Base-by-base conservation (phyloP, 2,888 invertebrate genomes). In the Lapara coniferarum region DNA sequence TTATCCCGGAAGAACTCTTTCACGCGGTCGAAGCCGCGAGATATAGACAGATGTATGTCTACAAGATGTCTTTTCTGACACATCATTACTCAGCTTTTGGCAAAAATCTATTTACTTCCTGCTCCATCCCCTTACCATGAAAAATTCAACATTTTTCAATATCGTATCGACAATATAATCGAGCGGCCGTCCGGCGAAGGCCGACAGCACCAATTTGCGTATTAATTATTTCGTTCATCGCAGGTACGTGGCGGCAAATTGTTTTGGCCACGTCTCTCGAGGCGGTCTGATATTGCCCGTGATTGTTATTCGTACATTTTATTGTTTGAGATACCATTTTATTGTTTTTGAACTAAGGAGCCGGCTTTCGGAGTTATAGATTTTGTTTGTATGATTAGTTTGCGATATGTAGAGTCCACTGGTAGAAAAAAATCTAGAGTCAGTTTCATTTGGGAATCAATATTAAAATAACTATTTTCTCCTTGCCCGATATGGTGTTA, bases 201-300 rank as follows among this genome's bases (percentile, higher is more conserved):
- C 81, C n/a, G 86, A 81, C 87, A 85, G 86, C 86, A 84, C 89
- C 90, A 91, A 91, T 91, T 91, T 91, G 91, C 90, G 89, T 90
- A 90, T 91, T 91, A 91, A 91, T 91, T 90, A 86, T 88, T 67
- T 86, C 86, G 84, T 78, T 59, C 59, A 83, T 86, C 88, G 86
- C 86, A 83, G 86, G 85, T 83, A 85, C 87, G 89, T 89, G 90
- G 90, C 88, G 85, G 86, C 86, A 85, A 90, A 91, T 90, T 90
- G 90, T 90, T 89, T 84, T 80, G 78, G 77, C 78, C 70, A 75
- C 58, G 46, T 46, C 59, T 59, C 59, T 10, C 46, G 44, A 46
- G 59, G 46, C 59, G 44, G 10, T 44, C 37, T n/a, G 37, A 44
- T 44, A 16, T 44, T 46, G 16, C 6, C 44, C 25, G 10, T 10